Evolutionary conservation across 2,888 invertebrate genomes (phyloP), one percentile per base, ranked within the genome.

Genomic region (Stramonita haemastoma): DNA sequence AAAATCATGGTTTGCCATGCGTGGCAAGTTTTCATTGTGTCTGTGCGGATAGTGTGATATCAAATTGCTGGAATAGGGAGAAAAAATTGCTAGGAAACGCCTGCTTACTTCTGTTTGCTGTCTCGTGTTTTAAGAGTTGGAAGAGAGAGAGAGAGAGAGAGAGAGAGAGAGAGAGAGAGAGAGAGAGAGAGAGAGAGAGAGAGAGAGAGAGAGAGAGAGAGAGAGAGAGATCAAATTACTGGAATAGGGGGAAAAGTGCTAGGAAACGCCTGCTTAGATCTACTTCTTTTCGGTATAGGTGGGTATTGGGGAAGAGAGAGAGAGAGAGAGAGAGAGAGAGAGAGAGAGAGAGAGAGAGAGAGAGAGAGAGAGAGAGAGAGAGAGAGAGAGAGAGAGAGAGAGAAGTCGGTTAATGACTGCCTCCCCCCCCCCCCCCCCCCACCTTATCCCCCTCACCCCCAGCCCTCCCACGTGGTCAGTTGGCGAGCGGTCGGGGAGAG

Each of bases 81-180:
- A 26, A 11, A 13, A n/a, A 22, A 8, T 70, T 22, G 26, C 0
- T 60, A 4, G 26, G 19, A 26, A n/a, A 70, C 70, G 26, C 22
- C 70, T 70, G 8, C 22, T 22, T 22, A 22, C 70, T 70, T 26
- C 26, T 8, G 70, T 70, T 70, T n/a, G 26, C 26, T 70, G 26
- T 26, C 26, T 1, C 19, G 8, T 15, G 22, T 8, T n/a, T n/a
- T n/a, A 73, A 29, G 26, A 11, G 1, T 29, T 6, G 13, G 29
- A 6, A 13, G n/a, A 73, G 26, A 73, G 73, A n/a, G n/a, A n/a
- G 6, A n/a, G 13, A 13, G 73, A n/a, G 29, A 77, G 73, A 77
- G 73, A 77, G 73, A 77, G 73, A 77, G 73, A 77, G 73, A 77
- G 73, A 77, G 73, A 77, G 73, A 77, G 29, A 77, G 73, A 77